These are phyloP conservation scores for Stomorhina lunata DNA, from an alignment of 2,888 invertebrate species.

Conservation along the genomic window DNA sequence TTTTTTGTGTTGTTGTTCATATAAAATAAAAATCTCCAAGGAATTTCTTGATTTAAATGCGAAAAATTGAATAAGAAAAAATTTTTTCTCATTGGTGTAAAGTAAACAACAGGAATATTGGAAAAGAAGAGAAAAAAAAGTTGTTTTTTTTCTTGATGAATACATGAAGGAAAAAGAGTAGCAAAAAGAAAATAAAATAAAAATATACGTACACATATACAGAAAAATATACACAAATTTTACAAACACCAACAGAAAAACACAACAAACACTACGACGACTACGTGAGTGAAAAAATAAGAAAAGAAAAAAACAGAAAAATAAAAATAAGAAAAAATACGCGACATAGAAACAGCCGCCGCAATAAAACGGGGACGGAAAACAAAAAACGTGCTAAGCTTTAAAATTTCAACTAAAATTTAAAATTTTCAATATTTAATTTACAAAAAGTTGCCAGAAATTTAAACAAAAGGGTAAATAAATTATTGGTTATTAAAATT, in stretches of 20 bases:
- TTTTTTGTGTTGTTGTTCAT: slow-evolving; percentile 3
- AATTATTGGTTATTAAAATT: slow-evolving; percentile 30
- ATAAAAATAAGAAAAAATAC: slow-evolving; percentile 55
- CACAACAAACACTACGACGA: no score
- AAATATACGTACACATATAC: slow-evolving; percentile 55
- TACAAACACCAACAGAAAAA: slow-evolving; percentile 54
- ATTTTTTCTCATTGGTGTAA: slow-evolving; percentile 34
- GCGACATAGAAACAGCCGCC: slow-evolving; percentile 66
- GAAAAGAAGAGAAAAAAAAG: slow-evolving; percentile 16
- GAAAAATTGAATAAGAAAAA: neutral
- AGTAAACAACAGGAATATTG: slow-evolving; percentile 54
- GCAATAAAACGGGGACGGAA: slow-evolving; percentile 62
- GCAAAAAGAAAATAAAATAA: slow-evolving; percentile 54
- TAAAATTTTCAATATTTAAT: slow-evolving; percentile 24
- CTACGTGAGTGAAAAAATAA: slow-evolving; percentile 47
- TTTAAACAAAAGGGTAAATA: slow-evolving; percentile 43
- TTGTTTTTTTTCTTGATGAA: slow-evolving; percentile 38
- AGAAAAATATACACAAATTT: slow-evolving; percentile 63
- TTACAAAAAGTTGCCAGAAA: slow-evolving; percentile 20
- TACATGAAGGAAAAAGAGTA: slow-evolving; percentile 25
- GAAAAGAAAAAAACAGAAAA: no score
- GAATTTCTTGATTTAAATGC: no score
- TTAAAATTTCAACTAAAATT: slow-evolving; percentile 39
- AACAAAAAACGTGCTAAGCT: slow-evolving; percentile 64
- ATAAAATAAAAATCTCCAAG: neutral